Conservation (phyloP, 1,140 invertebrate species). For the Samia ricini region DNA sequence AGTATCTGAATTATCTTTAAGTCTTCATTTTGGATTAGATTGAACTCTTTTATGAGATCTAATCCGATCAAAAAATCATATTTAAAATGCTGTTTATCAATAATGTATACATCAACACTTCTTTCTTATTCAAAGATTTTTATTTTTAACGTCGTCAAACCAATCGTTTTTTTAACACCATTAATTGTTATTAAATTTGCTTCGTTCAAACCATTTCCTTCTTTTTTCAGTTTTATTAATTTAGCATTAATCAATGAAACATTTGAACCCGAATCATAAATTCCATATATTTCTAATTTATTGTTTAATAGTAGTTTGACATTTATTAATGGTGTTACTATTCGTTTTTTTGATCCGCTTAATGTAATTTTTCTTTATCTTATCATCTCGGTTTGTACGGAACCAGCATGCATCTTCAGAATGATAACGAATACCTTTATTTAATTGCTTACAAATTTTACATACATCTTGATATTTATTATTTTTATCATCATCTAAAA, state of each 20-base stretch:
- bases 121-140: conserved; percentile 2
- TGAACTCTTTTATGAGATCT: conserved; percentile 5
- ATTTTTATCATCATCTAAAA: too few relatives aligned
- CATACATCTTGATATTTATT: too few relatives aligned
- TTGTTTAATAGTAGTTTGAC: too few relatives aligned
- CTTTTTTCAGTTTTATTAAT: conserved; percentile 10
- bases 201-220: conserved; percentile 4
- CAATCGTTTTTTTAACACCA: conserved; percentile 14
- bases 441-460: too few relatives aligned
- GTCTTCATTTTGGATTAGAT: conserved; percentile 2
- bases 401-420: too few relatives aligned
- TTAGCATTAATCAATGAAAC: conserved; percentile 11
- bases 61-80: conserved; percentile 9
- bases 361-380: too few relatives aligned
- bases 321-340: too few relatives aligned
- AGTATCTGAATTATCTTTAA: too few relatives aligned
- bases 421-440: too few relatives aligned
- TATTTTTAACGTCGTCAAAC: conserved; percentile 7
- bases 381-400: too few relatives aligned
- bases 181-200: conserved; percentile 10
- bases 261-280: conserved; percentile 10
- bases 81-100: not conserved
- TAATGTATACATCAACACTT: conserved; percentile 1
- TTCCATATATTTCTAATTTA: too few relatives aligned
- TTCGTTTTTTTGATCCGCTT: too few relatives aligned